Evolutionary conservation across 1,140 invertebrate species (phyloP).

Genomic region (Polypedilum vanderplanki): DNA sequence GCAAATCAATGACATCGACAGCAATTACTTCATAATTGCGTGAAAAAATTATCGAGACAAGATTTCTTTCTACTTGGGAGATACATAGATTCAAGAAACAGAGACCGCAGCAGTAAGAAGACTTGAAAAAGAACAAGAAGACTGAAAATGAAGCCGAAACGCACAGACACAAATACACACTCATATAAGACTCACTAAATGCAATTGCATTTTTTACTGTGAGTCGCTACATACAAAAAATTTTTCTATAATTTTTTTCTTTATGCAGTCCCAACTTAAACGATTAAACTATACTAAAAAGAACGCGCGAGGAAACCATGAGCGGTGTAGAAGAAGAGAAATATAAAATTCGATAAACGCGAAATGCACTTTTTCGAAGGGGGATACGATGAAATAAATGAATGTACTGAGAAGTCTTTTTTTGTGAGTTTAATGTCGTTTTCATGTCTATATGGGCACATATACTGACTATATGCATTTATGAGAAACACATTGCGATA

Average conservation of each 20-base stretch:
- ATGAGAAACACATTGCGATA: background rate
- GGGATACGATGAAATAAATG: slow-evolving; percentile 11
- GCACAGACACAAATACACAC: background rate
- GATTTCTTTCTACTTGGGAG: no score
- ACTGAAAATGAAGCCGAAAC: background rate
- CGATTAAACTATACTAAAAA: background rate
- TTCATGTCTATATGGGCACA: background rate
- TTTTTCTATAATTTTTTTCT: background rate
- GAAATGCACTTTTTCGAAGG: slow-evolving; percentile 10
- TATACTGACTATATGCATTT: no score
- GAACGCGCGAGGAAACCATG: background rate
- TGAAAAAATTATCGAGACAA: no score
- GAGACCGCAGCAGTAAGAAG: background rate
- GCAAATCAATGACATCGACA: no score
- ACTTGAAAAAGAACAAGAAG: background rate
- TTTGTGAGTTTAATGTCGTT: background rate
- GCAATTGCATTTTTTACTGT: background rate
- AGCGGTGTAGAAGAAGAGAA: background rate
- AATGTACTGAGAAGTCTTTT: slow-evolving; percentile 19
- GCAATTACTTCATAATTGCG: no score
- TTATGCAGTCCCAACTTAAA: background rate
- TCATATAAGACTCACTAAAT: background rate
- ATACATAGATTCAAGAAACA: no score
- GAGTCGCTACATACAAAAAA: background rate
- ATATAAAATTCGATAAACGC: background rate